These are phyloP conservation scores for Mus spretus DNA, from an alignment of 2,797 vertebrate species.

Conservation along the genomic window DNA sequence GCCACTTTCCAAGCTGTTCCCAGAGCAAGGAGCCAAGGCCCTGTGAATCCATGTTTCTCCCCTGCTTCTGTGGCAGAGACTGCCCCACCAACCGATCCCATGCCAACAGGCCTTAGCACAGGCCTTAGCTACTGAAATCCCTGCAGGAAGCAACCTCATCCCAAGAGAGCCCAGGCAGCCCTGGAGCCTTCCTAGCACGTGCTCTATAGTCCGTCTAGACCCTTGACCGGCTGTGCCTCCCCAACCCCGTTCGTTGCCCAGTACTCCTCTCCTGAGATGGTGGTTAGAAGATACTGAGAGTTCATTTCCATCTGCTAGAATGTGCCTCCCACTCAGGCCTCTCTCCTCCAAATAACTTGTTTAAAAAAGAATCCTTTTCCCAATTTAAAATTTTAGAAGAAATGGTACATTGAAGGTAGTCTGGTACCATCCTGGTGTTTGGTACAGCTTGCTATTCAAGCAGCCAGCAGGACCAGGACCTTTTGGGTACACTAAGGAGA, in stretches of 20 bases:
- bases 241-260: not conserved
- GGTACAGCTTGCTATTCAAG: not conserved
- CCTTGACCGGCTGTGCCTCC: not conserved
- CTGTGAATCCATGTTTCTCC: not conserved
- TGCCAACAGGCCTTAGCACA: not conserved
- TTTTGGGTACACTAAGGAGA: not conserved
- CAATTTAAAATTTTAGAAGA: conserved; percentile 46
- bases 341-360: conserved; percentile 76
- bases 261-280: not conserved
- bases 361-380: conserved; percentile 36
- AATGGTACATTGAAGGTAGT: conserved; percentile 33
- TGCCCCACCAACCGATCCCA: not conserved
- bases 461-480: not conserved
- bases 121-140: not conserved
- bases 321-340: conserved; percentile 79
- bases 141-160: not conserved
- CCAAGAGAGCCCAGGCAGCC: not conserved
- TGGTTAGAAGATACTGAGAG: conserved; percentile 27
- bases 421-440: not conserved
- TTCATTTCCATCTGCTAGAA: conserved; percentile 74
- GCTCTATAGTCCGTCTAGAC: not conserved
- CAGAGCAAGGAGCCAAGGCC: not conserved
- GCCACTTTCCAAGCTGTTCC: not conserved
- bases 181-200: not conserved
- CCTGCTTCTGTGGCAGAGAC: rapidly evolving